A percentile compares a stretch with the other conserved stretches of the same genome.
Conservation (phyloP, 2,888 invertebrate species). For the Campoplex capitator region DNA sequence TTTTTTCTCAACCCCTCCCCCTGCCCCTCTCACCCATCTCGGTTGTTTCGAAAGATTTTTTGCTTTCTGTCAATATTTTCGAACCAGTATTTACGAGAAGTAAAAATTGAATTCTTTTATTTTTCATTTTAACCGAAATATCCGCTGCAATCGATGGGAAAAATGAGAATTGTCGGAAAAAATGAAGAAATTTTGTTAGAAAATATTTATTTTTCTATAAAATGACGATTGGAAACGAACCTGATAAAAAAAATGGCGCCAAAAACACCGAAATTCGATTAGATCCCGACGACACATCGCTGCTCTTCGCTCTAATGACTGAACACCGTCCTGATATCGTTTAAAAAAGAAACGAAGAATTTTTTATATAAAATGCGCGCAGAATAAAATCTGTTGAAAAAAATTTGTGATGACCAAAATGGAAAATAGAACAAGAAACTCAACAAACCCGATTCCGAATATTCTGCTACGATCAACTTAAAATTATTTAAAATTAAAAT, state of each 20-base stretch:
- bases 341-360: background rate
- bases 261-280: background rate
- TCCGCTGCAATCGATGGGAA: background rate
- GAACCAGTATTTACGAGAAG: background rate
- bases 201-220: background rate
- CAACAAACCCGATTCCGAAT: background rate
- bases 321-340: background rate
- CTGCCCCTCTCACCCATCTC: background rate
- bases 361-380: background rate
- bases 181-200: background rate
- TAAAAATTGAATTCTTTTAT: background rate
- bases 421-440: background rate
- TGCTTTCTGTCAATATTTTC: background rate
- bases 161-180: background rate
- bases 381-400: background rate
- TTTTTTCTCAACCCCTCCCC: background rate
- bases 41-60: background rate
- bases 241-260: background rate
- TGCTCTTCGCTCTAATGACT: background rate
- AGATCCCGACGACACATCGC: background rate
- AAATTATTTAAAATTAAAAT: background rate
- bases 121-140: background rate
- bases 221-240: background rate
- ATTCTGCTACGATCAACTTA: background rate
- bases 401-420: background rate